Evolutionary conservation across 1,140 invertebrate species (phyloP).

Genomic region (Phthorimaea operculella): DNA sequence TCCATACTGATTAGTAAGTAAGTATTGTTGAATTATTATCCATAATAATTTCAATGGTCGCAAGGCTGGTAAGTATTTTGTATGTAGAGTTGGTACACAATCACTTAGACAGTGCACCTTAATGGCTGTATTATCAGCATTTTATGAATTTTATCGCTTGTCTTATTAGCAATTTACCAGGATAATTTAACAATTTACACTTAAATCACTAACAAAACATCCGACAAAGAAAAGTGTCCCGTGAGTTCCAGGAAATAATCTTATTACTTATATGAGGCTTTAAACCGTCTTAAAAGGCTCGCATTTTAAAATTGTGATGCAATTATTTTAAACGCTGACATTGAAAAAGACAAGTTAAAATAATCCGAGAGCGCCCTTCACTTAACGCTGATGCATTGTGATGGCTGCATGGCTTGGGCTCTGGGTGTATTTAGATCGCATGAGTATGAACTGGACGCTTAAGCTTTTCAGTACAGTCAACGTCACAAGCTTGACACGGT

Average conservation of each 20-base stretch:
- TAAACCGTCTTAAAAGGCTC: conserved; percentile 60
- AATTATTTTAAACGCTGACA: conserved; percentile 68
- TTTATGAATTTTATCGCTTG: too few species aligned
- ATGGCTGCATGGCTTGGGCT: conserved; percentile 49
- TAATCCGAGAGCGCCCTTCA: conserved; percentile 65
- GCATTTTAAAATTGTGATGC: conserved; percentile 66
- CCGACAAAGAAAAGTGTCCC: conserved; percentile 36
- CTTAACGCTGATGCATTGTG: conserved; percentile 63
- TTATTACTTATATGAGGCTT: conserved; percentile 43
- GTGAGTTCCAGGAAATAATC: conserved; percentile 59
- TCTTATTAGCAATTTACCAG: too few species aligned
- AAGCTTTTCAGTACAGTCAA: conserved; percentile 4
- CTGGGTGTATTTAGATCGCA: conserved; percentile 52
- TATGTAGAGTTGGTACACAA: too few species aligned
- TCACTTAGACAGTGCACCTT: too few species aligned
- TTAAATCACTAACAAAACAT: background rate
- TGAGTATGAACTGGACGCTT: conserved; percentile 42
- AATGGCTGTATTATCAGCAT: too few species aligned
- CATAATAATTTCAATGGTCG: too few species aligned
- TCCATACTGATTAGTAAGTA: too few species aligned
- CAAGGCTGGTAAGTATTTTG: too few species aligned
- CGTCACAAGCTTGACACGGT: too few species aligned
- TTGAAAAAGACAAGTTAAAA: conserved; percentile 67
- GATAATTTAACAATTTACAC: too few species aligned
- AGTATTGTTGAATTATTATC: too few species aligned